Conservation (phyloP, 2,797 vertebrate genomes). For the Cynodonichthys magdalenae region DNA sequence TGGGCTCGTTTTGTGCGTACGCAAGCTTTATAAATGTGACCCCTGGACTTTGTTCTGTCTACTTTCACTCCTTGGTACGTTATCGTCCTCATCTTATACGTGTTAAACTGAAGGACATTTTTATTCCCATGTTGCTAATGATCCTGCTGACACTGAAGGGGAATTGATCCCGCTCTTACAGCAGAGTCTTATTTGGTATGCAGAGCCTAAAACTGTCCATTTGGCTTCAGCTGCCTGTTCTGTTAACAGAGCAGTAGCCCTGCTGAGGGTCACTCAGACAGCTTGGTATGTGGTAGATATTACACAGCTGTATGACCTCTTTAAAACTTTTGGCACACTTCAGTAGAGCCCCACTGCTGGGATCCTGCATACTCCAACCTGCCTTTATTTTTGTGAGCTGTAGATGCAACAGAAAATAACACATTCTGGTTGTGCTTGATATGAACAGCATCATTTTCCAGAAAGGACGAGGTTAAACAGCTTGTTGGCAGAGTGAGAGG, state of each 20-base stretch:
- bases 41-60: neutral
- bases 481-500: too few relatives aligned
- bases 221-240: conserved; percentile 27
- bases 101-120: conserved; percentile 55
- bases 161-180: conserved; percentile 38
- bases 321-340: conserved; percentile 14
- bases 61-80: neutral
- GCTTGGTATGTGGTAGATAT: conserved; percentile 6
- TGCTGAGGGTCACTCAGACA: neutral
- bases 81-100: conserved; percentile 43
- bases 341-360: neutral
- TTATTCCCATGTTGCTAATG: conserved; percentile 40
- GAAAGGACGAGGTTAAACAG: too few relatives aligned
- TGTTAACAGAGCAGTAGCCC: conserved; percentile 17
- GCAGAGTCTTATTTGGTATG: conserved; percentile 38
- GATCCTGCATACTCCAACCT: neutral
- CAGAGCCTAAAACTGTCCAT: conserved; percentile 23
- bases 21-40: too few relatives aligned
- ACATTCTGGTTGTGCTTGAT: too few relatives aligned
- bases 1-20: too few relatives aligned
- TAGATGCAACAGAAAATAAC: too few relatives aligned
- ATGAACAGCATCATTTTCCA: too few relatives aligned
- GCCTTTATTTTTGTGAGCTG: too few relatives aligned
- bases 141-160: conserved; percentile 51
- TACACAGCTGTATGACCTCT: conserved; percentile 12